These are phyloP conservation scores for Gallinago nigripennis DNA, from an alignment of 2,797 vertebrate species.

Conservation along the genomic window DNA sequence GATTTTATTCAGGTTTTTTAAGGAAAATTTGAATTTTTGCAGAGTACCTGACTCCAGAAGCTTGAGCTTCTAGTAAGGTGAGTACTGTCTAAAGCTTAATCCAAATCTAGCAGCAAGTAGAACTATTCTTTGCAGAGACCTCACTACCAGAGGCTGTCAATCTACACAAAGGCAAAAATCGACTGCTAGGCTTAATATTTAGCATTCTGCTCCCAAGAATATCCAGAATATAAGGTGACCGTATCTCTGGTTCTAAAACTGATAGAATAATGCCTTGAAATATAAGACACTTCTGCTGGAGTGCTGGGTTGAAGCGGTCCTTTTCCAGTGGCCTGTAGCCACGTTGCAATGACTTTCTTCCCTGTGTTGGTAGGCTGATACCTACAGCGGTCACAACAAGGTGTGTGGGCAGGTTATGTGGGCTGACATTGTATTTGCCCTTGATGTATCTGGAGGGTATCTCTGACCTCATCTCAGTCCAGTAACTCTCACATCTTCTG, in stretches of 20 bases:
- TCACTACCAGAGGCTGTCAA: not conserved
- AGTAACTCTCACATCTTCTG: not conserved
- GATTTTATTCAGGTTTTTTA: fast-evolving
- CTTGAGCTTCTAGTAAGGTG: not conserved
- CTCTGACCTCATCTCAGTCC: not conserved
- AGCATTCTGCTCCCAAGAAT: not conserved
- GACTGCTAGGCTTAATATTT: not conserved
- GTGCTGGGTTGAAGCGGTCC: fast-evolving
- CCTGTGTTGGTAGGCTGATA: not conserved
- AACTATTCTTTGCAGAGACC: not conserved
- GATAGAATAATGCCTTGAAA: not conserved
- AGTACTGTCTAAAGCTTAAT: not conserved
- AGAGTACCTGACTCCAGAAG: not conserved
- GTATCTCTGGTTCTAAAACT: not conserved
- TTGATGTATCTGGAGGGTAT: not conserved
- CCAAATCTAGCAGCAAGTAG: not conserved
- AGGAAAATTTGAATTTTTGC: not conserved
- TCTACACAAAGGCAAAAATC: not conserved
- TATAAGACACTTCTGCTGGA: not conserved
- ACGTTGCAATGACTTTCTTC: not conserved
- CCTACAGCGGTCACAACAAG: not conserved
- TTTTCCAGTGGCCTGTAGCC: not conserved
- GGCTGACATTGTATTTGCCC: not conserved
- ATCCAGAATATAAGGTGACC: not conserved
- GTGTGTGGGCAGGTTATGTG: not conserved